A percentile compares a stretch with the other conserved stretches of the same genome.
Evolutionary conservation across 1,140 invertebrate species (phyloP).

Genomic region (Coelopa frigida): DNA sequence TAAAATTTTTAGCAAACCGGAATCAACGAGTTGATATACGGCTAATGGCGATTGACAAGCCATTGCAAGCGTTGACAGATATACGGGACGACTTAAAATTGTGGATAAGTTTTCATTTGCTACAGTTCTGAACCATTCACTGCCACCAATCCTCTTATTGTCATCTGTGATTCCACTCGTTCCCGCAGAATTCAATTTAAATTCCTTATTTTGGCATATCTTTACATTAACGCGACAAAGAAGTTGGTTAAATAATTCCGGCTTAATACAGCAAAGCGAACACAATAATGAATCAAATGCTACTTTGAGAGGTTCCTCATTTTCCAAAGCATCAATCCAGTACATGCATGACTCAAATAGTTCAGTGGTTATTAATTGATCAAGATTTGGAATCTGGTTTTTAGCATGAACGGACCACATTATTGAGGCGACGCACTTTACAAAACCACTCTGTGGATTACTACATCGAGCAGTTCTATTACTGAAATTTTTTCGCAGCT

Average conservation of each 20-base stretch:
- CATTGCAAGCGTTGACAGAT: conserved; percentile 65
- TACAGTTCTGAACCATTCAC: conserved; percentile 51
- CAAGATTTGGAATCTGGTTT: conserved; percentile 54
- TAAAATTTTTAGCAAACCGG: conserved; percentile 63
- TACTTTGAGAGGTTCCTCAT: conserved; percentile 65
- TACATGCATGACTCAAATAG: conserved; percentile 66
- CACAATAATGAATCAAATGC: conserved; percentile 66
- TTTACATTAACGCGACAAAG: conserved; percentile 67
- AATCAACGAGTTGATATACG: conserved; percentile 67
- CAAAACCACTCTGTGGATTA: conserved; percentile 43
- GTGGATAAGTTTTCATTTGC: conserved; percentile 44
- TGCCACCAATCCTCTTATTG: conserved; percentile 53
- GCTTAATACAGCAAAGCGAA: conserved; percentile 73
- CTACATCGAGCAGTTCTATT: conserved; percentile 29
- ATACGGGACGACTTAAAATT: conserved; percentile 53
- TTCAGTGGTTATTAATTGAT: conserved; percentile 57
- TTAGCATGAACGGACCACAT: conserved; percentile 70
- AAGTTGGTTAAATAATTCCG: conserved; percentile 65
- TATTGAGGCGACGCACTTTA: conserved; percentile 64
- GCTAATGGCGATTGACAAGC: conserved; percentile 69
- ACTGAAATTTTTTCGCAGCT: conserved; percentile 33
- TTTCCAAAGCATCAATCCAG: conserved; percentile 63
- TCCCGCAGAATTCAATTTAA: conserved; percentile 45
- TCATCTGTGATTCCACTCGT: conserved; percentile 58
- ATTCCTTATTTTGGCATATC: conserved; percentile 49